Evolutionary conservation across 2,113 vertebrate species (phyloP).

Genomic region (Lichenostomus cassidix): DNA sequence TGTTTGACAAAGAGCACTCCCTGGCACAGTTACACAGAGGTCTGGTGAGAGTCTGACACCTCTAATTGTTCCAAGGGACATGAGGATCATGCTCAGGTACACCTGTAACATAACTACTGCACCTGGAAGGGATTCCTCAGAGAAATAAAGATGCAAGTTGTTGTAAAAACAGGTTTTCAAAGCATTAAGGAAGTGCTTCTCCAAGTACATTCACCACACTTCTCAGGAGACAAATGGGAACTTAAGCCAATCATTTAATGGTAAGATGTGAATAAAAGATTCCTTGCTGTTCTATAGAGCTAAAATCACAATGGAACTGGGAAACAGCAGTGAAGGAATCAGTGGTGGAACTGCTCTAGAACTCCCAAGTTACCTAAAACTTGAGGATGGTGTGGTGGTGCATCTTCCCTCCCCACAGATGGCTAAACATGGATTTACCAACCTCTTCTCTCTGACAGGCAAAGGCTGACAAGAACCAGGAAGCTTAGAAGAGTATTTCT

Average conservation of each 20-base stretch:
- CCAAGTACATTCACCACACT: background rate
- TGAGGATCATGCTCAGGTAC: background rate
- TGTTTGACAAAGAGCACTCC: background rate
- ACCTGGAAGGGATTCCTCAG: background rate
- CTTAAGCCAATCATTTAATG: background rate
- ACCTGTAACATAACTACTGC: background rate
- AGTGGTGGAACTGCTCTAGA: background rate
- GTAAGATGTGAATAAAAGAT: background rate
- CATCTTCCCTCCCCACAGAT: no score
- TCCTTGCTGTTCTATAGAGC: background rate
- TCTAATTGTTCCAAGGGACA: accelerated
- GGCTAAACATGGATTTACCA: background rate
- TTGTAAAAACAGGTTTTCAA: background rate
- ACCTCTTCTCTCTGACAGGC: background rate
- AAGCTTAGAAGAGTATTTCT: background rate
- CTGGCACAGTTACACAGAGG: background rate
- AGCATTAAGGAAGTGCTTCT: background rate
- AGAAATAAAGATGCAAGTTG: background rate
- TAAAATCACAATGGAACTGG: background rate
- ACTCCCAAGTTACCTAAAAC: background rate
- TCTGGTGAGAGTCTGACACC: background rate
- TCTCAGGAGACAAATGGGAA: background rate
- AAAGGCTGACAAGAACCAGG: background rate
- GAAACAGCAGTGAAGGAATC: background rate
- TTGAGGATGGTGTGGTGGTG: background rate